Evolutionary conservation across 2,888 invertebrate genomes (phyloP).

Genomic region (Chouioia cunea): DNA sequence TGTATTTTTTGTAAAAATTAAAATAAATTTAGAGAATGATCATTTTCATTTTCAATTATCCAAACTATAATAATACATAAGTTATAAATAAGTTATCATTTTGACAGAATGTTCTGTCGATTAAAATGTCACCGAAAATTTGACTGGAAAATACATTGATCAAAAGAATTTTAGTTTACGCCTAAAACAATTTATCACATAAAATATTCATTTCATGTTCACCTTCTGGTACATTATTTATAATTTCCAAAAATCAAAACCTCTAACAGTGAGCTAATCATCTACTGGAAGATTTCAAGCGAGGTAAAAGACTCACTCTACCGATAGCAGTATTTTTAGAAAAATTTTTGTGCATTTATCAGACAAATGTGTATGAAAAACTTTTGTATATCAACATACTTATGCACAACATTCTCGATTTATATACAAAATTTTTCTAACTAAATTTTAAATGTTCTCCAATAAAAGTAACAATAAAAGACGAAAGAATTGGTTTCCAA

Average conservation of each 20-base stretch:
- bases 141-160: too few species aligned
- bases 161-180: too few species aligned
- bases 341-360: constrained; percentile 35
- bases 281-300: constrained; percentile 41
- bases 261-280: constrained; percentile 17
- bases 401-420: constrained; percentile 11
- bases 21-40: too few species aligned
- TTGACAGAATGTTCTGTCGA: too few species aligned
- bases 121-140: too few species aligned
- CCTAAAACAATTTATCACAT: too few species aligned
- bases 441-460: constrained; percentile 19
- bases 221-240: constrained; percentile 23
- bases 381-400: background rate
- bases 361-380: constrained; percentile 38
- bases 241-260: constrained; percentile 30
- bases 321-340: constrained; percentile 7
- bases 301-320: constrained; percentile 19
- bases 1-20: too few species aligned
- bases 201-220: too few species aligned
- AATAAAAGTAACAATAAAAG: constrained; percentile 13
- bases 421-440: constrained; percentile 27
- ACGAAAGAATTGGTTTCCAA: constrained; percentile 19
- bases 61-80: too few species aligned
- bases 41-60: too few species aligned
- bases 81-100: too few species aligned